Evolutionary conservation across 2,888 invertebrate species (phyloP).

Genomic region (Nesidiocoris tenuis): DNA sequence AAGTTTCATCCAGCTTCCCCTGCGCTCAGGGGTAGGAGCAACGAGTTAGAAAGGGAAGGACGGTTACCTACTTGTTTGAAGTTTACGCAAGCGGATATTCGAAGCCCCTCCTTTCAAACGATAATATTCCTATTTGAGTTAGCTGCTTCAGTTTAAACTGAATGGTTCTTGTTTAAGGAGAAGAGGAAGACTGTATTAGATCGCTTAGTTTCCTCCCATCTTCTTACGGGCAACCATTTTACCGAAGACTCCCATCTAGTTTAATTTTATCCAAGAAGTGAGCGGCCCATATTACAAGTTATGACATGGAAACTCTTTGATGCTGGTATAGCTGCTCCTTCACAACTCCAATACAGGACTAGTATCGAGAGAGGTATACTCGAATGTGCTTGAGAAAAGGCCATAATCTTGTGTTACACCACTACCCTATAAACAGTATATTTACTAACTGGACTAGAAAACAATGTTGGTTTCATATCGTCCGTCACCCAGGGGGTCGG

Average conservation of each 20-base stretch:
- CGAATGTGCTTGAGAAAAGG: too few relatives aligned
- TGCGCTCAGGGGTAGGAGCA: not conserved
- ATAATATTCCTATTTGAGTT: not conserved
- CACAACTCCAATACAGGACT: too few relatives aligned
- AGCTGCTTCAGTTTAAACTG: not conserved
- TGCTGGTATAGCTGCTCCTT: too few relatives aligned
- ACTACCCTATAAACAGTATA: too few relatives aligned
- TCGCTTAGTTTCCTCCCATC: not conserved
- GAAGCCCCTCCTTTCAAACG: not conserved
- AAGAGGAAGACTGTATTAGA: not conserved
- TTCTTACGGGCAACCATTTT: not conserved
- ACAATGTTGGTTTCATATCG: too few relatives aligned
- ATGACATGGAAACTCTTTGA: too few relatives aligned
- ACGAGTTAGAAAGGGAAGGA: not conserved
- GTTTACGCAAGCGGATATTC: not conserved
- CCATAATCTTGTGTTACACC: too few relatives aligned
- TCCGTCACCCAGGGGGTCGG: too few relatives aligned
- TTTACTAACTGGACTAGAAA: too few relatives aligned
- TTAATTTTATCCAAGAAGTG: not conserved
- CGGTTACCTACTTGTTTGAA: not conserved
- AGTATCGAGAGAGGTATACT: too few relatives aligned
- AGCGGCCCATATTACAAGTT: not conserved
- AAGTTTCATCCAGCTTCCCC: not conserved
- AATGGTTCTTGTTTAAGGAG: not conserved
- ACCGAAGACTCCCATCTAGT: not conserved